Percentiles rank a stretch among this genome's conserved stretches.
Evolutionary conservation across 2,797 vertebrate species (phyloP).

Genomic region (Typhlichthys subterraneus): DNA sequence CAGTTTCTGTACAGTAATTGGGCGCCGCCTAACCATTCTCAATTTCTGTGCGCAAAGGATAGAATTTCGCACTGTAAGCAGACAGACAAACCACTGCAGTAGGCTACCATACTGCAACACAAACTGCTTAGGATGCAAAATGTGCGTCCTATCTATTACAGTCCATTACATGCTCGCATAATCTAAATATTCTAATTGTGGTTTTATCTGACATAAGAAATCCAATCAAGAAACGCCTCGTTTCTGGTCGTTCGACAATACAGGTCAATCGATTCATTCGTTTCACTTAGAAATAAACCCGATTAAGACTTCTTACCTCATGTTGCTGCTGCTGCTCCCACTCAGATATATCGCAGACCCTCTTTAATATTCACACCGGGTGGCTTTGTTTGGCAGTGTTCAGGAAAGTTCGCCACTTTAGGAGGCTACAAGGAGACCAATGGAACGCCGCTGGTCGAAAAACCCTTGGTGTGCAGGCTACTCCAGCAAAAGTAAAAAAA

Average conservation of each 20-base stretch:
- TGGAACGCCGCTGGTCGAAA: slow-evolving; percentile 34
- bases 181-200: too few relatives aligned
- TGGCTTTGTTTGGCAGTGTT: slow-evolving; percentile 37
- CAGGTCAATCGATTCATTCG: too few relatives aligned
- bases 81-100: background rate
- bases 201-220: too few relatives aligned
- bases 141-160: background rate
- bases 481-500: slow-evolving; percentile 36
- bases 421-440: slow-evolving; percentile 53
- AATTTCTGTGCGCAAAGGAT: background rate
- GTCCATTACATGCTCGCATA: too few relatives aligned
- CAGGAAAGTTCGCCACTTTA: slow-evolving; percentile 62
- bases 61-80: background rate
- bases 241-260: too few relatives aligned
- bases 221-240: too few relatives aligned
- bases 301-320: slow-evolving; percentile 70
- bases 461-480: slow-evolving; percentile 48
- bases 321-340: slow-evolving; percentile 32
- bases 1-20: background rate
- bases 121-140: background rate
- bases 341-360: slow-evolving; percentile 13
- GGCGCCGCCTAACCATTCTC: background rate
- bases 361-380: slow-evolving; percentile 10
- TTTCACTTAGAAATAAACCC: background rate
- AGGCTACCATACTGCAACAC: background rate